Conservation (phyloP, 2,797 vertebrate genomes). For the Clarias pachynema region DNA sequence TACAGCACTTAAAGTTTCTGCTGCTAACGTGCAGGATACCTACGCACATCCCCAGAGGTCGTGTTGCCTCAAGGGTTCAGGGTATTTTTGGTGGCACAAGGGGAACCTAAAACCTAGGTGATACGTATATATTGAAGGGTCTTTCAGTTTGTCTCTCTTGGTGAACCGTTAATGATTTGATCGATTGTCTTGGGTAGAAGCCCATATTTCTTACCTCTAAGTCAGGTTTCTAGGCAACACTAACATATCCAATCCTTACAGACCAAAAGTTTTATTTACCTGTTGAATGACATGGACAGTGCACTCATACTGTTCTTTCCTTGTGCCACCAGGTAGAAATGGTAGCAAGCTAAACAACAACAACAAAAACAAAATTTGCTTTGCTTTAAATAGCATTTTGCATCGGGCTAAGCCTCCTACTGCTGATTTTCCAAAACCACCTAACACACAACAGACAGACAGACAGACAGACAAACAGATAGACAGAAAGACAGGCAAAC, state of each 20-base stretch:
- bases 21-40: too few species aligned
- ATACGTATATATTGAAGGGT: neutral
- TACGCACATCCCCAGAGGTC: too few species aligned
- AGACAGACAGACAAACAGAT: too few species aligned
- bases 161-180: neutral
- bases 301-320: slow-evolving; percentile 25
- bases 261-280: slow-evolving; percentile 9
- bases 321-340: slow-evolving; percentile 44
- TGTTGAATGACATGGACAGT: neutral
- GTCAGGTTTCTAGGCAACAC: slow-evolving; percentile 1
- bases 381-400: neutral
- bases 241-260: neutral
- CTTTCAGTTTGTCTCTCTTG: neutral
- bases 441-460: too few species aligned
- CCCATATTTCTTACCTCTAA: neutral
- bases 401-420: neutral
- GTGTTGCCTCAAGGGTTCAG: too few species aligned
- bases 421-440: too few species aligned
- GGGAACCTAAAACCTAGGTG: too few species aligned
- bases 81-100: too few species aligned
- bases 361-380: slow-evolving; percentile 32
- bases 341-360: slow-evolving; percentile 39
- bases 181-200: neutral
- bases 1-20: too few species aligned
- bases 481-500: neutral